Evolutionary conservation across 2,113 vertebrate species (phyloP).

Genomic region (Lonchura striata): DNA sequence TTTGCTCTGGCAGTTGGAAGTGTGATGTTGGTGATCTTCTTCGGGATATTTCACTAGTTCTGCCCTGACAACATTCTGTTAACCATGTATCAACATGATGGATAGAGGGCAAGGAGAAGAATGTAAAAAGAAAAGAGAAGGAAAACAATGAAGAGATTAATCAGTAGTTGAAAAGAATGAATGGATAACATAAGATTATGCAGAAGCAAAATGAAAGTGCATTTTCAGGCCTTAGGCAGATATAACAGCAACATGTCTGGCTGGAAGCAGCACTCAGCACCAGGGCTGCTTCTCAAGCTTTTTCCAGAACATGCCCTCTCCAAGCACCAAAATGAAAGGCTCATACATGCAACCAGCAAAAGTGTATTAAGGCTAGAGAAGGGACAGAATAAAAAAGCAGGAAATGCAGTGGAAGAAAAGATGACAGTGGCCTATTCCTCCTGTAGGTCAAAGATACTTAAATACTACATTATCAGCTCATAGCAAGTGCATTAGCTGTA

Average conservation of each 20-base stretch:
- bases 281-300: not conserved
- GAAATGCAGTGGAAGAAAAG: not conserved
- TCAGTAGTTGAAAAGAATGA: conserved; percentile 60
- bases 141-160: conserved; percentile 52
- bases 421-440: not conserved
- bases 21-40: conserved; percentile 80
- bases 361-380: not conserved
- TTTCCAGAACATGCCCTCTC: not conserved
- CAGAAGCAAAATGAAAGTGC: conserved; percentile 2
- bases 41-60: conserved; percentile 93
- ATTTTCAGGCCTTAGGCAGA: not conserved
- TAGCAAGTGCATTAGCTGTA: not conserved
- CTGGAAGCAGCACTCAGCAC: not conserved
- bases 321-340: not conserved
- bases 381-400: not conserved
- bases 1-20: conserved; percentile 87
- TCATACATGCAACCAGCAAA: not conserved
- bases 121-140: conserved; percentile 10
- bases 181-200: not conserved
- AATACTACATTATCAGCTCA: not conserved
- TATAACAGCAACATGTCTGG: not conserved
- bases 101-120: conserved; percentile 52
- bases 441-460: not conserved
- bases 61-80: conserved; percentile 92
- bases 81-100: conserved; percentile 53